A percentile compares a stretch with the other conserved stretches of the same genome.
phyloP scores from a whole-genome alignment of 2,113 vertebrate species.

The Chaenogobius annularis region DNA sequence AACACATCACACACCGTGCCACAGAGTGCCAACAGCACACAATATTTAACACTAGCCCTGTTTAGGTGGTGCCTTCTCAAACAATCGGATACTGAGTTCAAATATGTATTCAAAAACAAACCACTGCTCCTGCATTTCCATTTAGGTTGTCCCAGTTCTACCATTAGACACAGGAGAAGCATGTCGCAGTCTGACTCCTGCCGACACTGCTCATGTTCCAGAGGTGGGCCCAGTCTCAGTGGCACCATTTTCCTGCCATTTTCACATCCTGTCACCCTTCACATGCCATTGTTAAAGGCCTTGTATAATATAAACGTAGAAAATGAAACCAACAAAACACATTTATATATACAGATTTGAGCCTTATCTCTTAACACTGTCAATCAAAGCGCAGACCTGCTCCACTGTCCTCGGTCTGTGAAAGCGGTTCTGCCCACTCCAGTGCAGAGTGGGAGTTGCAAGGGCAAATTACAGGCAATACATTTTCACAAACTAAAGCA shows the following conservation, averaged over 20 bases:
- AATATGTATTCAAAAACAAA: constrained; percentile 5
- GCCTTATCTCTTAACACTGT: too few relatives aligned
- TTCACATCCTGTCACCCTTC: neutral
- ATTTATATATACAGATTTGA: too few relatives aligned
- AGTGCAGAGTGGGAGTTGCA: too few relatives aligned
- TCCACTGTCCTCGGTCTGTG: too few relatives aligned
- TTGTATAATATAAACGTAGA: too few relatives aligned
- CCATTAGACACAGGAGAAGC: neutral
- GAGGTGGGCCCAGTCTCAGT: neutral
- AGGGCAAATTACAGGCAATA: too few relatives aligned
- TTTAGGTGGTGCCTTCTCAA: neutral
- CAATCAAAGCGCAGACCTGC: too few relatives aligned
- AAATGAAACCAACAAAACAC: too few relatives aligned
- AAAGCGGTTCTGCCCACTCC: too few relatives aligned
- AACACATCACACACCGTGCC: constrained; percentile 17
- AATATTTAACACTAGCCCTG: neutral
- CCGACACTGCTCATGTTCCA: neutral
- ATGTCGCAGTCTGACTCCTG: neutral
- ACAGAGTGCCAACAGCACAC: constrained; percentile 2
- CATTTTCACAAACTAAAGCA: too few relatives aligned
- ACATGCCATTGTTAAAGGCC: too few relatives aligned
- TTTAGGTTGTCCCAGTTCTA: neutral
- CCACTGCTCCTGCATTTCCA: neutral
- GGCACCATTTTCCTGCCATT: neutral
- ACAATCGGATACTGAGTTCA: neutral